phyloP scores from a whole-genome alignment of 92 coral and sea anemone species.

The Virgularia gustaviana region DNA sequence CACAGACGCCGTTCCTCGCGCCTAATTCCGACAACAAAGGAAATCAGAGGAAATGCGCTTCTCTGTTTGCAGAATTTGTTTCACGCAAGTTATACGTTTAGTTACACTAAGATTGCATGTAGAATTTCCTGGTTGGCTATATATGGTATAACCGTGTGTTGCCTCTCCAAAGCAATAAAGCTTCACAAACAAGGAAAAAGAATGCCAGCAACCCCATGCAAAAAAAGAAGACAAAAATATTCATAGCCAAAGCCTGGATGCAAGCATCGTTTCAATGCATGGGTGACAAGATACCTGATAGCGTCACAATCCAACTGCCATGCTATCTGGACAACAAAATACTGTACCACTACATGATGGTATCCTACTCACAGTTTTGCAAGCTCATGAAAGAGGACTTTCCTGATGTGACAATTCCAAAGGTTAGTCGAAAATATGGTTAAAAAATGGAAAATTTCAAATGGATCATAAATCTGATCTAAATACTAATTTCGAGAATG shows the following conservation, averaged over 20 bases:
- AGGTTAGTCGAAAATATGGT: constrained; percentile 16
- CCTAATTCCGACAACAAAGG: too few relatives aligned
- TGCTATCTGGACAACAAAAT: constrained; percentile 40
- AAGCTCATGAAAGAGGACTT: constrained; percentile 25
- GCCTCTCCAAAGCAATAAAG: too few relatives aligned
- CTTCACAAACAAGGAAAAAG: background rate
- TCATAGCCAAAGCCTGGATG: constrained; percentile 48
- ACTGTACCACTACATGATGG: constrained; percentile 19
- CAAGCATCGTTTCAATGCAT: constrained; percentile 17
- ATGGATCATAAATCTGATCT: too few relatives aligned
- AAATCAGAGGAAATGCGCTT: too few relatives aligned
- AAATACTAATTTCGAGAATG: too few relatives aligned
- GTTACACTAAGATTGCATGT: too few relatives aligned
- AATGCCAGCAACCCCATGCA: background rate
- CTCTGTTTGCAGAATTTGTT: too few relatives aligned
- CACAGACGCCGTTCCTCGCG: too few relatives aligned
- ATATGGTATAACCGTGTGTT: constrained; percentile 29
- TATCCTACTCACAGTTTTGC: constrained; percentile 48
- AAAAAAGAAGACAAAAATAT: constrained; percentile 14
- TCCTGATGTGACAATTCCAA: constrained; percentile 46
- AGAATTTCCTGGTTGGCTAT: constrained; percentile 28
- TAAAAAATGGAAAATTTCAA: too few relatives aligned
- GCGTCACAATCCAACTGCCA: constrained; percentile 33
- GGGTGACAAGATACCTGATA: constrained; percentile 51
- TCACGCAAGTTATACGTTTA: too few relatives aligned